Evolutionary conservation across 2,797 vertebrate genomes (phyloP).

Genomic region (Uromys caudimaculatus): DNA sequence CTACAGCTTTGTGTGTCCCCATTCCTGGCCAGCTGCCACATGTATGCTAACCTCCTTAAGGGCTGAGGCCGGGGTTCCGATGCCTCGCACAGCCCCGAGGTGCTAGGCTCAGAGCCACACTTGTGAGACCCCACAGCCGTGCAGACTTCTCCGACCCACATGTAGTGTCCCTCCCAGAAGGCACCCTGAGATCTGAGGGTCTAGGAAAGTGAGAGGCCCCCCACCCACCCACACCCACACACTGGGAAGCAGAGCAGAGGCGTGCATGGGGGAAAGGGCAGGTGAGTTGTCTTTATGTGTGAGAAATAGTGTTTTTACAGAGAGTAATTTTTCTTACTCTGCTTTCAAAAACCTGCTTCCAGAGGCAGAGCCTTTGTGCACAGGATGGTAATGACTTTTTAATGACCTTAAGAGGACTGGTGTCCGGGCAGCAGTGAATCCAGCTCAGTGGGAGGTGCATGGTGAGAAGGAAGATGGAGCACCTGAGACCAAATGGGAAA

Average conservation of each 20-base stretch:
- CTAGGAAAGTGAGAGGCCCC: neutral
- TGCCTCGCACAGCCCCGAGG: accelerated
- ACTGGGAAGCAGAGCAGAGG: too few relatives aligned
- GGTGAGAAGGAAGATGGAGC: constrained; percentile 67
- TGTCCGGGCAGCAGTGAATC: constrained; percentile 75
- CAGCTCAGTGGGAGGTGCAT: constrained; percentile 59
- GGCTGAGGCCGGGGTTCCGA: neutral
- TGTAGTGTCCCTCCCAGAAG: neutral
- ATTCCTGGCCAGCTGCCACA: neutral
- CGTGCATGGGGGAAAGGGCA: neutral
- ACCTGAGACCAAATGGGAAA: constrained; percentile 70
- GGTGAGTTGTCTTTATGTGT: constrained; percentile 5
- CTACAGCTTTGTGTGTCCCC: neutral
- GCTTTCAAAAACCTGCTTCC: constrained; percentile 73
- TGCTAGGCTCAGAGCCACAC: neutral
- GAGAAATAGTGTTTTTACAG: constrained; percentile 56
- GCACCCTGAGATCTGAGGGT: too few relatives aligned
- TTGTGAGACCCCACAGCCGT: neutral
- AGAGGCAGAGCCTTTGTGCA: constrained; percentile 66
- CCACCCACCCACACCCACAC: neutral
- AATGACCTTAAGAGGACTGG: constrained; percentile 78
- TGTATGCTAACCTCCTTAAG: neutral
- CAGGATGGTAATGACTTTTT: constrained; percentile 78
- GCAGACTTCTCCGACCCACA: neutral
- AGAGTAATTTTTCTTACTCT: constrained; percentile 66